These are phyloP conservation scores for Percopsis transmontana DNA, from an alignment of 2,113 vertebrate genomes.

Conservation along the genomic window DNA sequence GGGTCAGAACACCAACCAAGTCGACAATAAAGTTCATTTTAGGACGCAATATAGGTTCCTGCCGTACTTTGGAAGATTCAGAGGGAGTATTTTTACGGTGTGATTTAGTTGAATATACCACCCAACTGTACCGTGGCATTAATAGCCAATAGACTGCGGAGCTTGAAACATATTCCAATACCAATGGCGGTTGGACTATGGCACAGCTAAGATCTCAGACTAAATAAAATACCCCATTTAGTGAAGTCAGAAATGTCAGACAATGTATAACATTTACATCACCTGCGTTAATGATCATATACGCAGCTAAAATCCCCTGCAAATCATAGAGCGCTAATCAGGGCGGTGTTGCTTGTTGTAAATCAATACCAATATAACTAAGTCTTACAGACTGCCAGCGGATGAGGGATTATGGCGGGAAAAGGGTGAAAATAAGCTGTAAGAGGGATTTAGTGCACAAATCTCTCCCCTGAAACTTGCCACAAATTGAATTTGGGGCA, in stretches of 20 bases:
- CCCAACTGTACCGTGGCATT: no score
- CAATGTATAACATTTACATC: conserved; percentile 27
- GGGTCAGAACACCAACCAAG: conserved; percentile 29
- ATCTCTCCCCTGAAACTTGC: conserved; percentile 67
- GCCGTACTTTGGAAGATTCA: conserved; percentile 1
- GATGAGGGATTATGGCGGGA: conserved; percentile 66
- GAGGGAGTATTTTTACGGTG: background rate
- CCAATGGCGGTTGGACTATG: background rate
- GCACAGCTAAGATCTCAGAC: background rate
- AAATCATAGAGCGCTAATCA: conserved; percentile 64
- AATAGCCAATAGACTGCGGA: background rate
- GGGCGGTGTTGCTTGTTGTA: conserved; percentile 66
- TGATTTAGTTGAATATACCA: background rate
- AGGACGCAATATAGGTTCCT: conserved; percentile 32
- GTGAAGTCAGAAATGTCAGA: conserved; percentile 15
- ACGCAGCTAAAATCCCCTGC: conserved; percentile 53
- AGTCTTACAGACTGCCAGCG: conserved; percentile 62
- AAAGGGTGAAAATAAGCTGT: conserved; percentile 71
- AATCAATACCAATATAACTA: conserved; percentile 77
- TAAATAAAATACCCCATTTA: conserved; percentile 11
- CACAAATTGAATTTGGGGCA: conserved; percentile 79
- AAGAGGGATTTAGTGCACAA: conserved; percentile 78
- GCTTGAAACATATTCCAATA: conserved; percentile 7
- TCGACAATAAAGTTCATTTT: conserved; percentile 4
- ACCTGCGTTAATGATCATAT: conserved; percentile 37